Evolutionary conservation across 2,888 invertebrate species (phyloP), one percentile per base, ranked within the genome.

Genomic region (Dolichopus griseipennis): DNA sequence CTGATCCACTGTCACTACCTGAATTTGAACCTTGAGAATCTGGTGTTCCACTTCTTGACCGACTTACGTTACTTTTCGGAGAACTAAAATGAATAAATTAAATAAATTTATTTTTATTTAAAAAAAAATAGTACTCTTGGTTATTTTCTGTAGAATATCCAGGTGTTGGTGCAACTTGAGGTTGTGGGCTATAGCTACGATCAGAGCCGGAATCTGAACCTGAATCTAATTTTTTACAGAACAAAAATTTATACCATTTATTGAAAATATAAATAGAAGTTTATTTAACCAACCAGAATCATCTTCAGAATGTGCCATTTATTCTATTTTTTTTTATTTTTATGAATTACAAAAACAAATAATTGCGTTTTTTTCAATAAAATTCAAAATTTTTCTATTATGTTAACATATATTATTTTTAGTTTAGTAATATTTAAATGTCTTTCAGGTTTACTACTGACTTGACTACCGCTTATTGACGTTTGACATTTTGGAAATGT

Each of bases 151-250:
- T 68, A 12, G 72, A 70, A 64, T 70, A 72, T 8, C 74, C 75
- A 7, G 75, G 75, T 7, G 75, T 76, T 67, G 68, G 75, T 66
- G 72, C 76, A 69, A 72, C 74, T 72, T 74, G 75, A 8, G 80
- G 78, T 10, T 79, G 76, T 43, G 73, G 76, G 66, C 76, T 79
- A 20, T 76, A 74, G 70, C 77, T 76, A 68, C 76, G 75, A 68
- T 78, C 77, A 12, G 76, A 77, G 62, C 75, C 77, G 2, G 81
- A 79, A n/a, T 74, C 79, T 2, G 81, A 78, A 65, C 78, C 81
- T 74, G 69, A 66, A 41, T 70, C 73, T 63, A 63, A 15, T 27
- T 33, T 27, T 27, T 1, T 10, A 22, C 18, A 12, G 18, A 18
- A n/a, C 37, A 52, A 15, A 52, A 52, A 52, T 18, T n/a, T 18